A percentile compares a stretch with the other conserved stretches of the same genome.
phyloP scores from a whole-genome alignment of 2,888 invertebrate species.

The Chrysolina haemoptera region DNA sequence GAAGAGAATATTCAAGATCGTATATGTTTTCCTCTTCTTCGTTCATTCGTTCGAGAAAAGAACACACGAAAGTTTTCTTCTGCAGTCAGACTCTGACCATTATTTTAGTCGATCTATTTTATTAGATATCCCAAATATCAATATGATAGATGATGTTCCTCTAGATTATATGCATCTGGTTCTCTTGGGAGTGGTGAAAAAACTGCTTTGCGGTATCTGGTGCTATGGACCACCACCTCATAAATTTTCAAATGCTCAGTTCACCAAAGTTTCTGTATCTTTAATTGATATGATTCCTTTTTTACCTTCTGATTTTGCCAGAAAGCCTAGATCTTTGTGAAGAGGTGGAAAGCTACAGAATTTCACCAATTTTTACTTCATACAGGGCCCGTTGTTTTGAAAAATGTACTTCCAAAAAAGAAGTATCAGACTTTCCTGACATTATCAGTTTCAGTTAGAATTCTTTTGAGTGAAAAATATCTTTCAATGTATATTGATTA shows the following conservation, averaged over 20 bases:
- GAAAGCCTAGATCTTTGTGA: constrained; percentile 12
- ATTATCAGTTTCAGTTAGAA: too few relatives aligned
- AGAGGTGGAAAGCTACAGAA: neutral
- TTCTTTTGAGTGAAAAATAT: too few relatives aligned
- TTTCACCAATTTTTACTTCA: constrained; percentile 1
- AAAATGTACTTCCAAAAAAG: constrained; percentile 1
- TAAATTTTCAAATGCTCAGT: constrained; percentile 8
- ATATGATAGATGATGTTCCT: constrained; percentile 33
- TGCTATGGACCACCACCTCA: constrained; percentile 17
- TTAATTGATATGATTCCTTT: constrained; percentile 3
- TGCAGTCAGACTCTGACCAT: constrained; percentile 19
- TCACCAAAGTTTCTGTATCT: constrained; percentile 8
- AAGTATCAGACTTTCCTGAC: constrained; percentile 18
- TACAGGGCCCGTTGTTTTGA: constrained; percentile 15
- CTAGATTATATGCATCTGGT: constrained; percentile 32
- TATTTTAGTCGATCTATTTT: constrained; percentile 22
- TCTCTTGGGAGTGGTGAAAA: constrained; percentile 25
- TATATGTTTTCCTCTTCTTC: constrained; percentile 40
- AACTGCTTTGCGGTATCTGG: constrained; percentile 5
- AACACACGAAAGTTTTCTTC: constrained; percentile 14
- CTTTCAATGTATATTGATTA: too few relatives aligned
- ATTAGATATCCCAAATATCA: constrained; percentile 25
- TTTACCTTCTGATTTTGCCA: constrained; percentile 10
- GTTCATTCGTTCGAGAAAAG: constrained; percentile 9
- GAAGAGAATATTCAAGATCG: constrained; percentile 30